phyloP scores from a whole-genome alignment of 2,797 vertebrate genomes.

The Ispidina lecontei region DNA sequence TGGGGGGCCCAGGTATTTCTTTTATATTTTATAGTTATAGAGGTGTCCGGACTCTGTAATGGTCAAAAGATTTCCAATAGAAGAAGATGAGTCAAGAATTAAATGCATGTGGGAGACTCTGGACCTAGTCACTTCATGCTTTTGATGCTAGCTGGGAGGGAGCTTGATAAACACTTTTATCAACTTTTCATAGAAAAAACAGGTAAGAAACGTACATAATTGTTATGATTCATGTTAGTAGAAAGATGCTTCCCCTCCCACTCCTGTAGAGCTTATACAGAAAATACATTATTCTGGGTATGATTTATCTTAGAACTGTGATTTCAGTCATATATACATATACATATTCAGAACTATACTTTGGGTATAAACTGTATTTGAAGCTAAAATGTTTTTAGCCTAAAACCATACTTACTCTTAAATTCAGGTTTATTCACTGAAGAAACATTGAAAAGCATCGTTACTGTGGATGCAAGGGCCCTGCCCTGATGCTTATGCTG shows the following conservation, averaged over 20 bases:
- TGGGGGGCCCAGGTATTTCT: constrained; percentile 74
- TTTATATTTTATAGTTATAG: constrained; percentile 76
- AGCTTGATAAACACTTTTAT: constrained; percentile 56
- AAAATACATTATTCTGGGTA: neutral
- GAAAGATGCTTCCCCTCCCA: neutral
- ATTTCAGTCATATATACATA: neutral
- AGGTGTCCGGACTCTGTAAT: constrained; percentile 66
- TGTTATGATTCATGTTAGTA: neutral
- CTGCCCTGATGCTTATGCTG: neutral
- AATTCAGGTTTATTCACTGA: neutral
- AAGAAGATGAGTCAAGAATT: constrained; percentile 71
- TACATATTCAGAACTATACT: neutral
- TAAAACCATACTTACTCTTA: neutral
- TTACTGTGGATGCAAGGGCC: neutral
- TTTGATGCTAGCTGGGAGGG: constrained; percentile 69
- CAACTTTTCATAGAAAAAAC: constrained; percentile 45
- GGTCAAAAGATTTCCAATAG: constrained; percentile 65
- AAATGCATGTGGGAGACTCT: constrained; percentile 63
- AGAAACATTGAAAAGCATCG: neutral
- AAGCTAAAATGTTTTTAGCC: neutral
- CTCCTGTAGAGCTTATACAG: neutral
- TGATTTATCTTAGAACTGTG: neutral
- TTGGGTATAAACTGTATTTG: neutral
- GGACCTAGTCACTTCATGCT: constrained; percentile 66
- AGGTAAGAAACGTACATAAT: constrained; percentile 60